Evolutionary conservation across 2,888 invertebrate species (phyloP).

Genomic region (Macrosoma leucophasiata): DNA sequence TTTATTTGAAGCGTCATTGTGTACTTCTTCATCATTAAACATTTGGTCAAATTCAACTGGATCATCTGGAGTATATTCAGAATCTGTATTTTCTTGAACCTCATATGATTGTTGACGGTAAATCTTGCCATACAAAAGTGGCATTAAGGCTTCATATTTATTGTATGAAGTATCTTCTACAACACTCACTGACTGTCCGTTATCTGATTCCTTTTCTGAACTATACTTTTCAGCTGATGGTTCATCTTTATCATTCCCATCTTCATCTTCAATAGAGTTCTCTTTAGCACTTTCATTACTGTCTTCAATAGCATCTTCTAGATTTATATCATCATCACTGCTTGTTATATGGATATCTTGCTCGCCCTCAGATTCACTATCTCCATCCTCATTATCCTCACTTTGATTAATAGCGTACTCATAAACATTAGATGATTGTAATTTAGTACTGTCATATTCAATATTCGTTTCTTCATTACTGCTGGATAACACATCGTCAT

Average conservation of each 20-base stretch:
- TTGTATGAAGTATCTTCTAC: conserved; percentile 26
- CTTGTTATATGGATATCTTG: too few species aligned
- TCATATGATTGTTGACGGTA: conserved; percentile 37
- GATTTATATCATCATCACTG: too few species aligned
- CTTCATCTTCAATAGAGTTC: conserved; percentile 26
- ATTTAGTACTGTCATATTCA: too few species aligned
- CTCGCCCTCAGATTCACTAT: conserved; percentile 28
- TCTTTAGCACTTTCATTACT: conserved; percentile 21
- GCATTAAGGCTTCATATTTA: conserved; percentile 37
- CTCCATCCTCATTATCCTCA: conserved; percentile 21
- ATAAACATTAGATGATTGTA: too few species aligned
- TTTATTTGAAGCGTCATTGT: conserved; percentile 34
- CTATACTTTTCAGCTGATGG: conserved; percentile 33
- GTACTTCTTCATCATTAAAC: conserved; percentile 42
- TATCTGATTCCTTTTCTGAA: conserved; percentile 20
- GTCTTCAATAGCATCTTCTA: conserved; percentile 1
- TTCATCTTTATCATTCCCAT: conserved; percentile 6
- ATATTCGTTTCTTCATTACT: too few species aligned
- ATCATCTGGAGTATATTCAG: conserved; percentile 33
- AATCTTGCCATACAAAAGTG: conserved; percentile 37
- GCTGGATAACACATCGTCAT: conserved; percentile 9
- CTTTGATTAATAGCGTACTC: conserved; percentile 7
- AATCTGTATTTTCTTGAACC: conserved; percentile 28
- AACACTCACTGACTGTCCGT: conserved; percentile 10
- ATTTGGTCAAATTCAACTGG: conserved; percentile 34